A percentile compares a stretch with the other conserved stretches of the same genome.
Evolutionary conservation across 1,140 invertebrate species (phyloP).

Genomic region (Magallana gigas): DNA sequence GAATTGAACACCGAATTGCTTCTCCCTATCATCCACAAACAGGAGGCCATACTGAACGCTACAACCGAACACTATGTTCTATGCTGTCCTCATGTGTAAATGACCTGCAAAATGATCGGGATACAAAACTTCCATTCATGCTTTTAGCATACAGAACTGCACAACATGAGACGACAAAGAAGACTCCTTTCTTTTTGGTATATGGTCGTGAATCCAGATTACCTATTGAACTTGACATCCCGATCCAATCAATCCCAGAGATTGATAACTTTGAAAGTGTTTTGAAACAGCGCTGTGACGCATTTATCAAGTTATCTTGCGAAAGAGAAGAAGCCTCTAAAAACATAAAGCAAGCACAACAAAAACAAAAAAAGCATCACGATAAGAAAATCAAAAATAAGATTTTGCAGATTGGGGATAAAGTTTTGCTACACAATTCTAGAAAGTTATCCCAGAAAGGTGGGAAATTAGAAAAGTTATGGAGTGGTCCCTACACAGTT

Average conservation of each 20-base stretch:
- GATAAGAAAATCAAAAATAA: no score
- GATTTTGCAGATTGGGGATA: no score
- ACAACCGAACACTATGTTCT: conserved; percentile 6
- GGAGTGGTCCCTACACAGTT: conserved; percentile 12
- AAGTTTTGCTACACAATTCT: background rate
- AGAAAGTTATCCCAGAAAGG: background rate
- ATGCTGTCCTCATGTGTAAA: conserved; percentile 51
- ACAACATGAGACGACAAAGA: conserved; percentile 48
- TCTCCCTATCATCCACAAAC: conserved; percentile 61
- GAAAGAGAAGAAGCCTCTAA: background rate
- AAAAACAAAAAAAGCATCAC: background rate
- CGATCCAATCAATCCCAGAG: background rate
- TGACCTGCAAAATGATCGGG: conserved; percentile 35
- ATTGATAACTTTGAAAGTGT: background rate
- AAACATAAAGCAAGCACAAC: conserved; percentile 16
- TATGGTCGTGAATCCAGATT: conserved; percentile 50
- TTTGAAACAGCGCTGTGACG: background rate
- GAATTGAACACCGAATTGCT: conserved; percentile 55
- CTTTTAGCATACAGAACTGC: conserved; percentile 54
- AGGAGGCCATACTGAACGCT: conserved; percentile 60
- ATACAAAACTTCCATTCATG: conserved; percentile 47
- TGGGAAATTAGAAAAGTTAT: conserved; percentile 1
- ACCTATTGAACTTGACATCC: conserved; percentile 47
- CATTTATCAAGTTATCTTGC: background rate
- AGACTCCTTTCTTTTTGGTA: conserved; percentile 51